Conservation (phyloP, 2,113 vertebrate genomes). For the Neodon shergylaensis region DNA sequence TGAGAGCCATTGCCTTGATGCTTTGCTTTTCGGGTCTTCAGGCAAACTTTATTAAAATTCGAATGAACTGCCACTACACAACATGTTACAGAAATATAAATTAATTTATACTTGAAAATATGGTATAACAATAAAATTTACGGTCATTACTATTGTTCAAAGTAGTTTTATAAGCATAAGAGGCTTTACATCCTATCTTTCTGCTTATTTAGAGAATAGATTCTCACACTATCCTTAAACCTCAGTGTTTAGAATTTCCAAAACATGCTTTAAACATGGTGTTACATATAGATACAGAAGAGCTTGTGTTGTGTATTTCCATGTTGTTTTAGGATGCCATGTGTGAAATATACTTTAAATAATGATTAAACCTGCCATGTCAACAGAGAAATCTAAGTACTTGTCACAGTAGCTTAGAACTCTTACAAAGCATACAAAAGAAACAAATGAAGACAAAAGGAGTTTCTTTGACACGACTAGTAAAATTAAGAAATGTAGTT, state of each 20-base stretch:
- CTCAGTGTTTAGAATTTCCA: neutral
- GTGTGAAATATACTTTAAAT: neutral
- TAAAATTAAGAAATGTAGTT: neutral
- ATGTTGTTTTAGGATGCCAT: neutral
- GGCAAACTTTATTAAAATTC: too few species aligned
- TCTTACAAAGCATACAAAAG: neutral
- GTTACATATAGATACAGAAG: neutral
- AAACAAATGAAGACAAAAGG: neutral
- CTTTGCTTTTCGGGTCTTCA: too few species aligned
- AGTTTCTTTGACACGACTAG: neutral
- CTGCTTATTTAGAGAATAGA: neutral
- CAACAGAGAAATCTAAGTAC: neutral
- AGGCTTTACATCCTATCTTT: accelerated
- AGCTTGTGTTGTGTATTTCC: neutral
- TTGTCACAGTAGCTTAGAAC: neutral
- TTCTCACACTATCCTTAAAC: neutral
- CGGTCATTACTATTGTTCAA: neutral
- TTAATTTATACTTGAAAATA: neutral
- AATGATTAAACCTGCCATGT: neutral
- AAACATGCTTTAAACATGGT: neutral
- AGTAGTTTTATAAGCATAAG: neutral
- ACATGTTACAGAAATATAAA: neutral
- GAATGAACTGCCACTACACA: neutral
- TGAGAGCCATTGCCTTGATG: too few species aligned
- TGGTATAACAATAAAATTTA: neutral